A percentile compares a stretch with the other conserved stretches of the same genome.
These are phyloP conservation scores for Papilio elwesi DNA, from an alignment of 2,888 invertebrate species.

Conservation along the genomic window DNA sequence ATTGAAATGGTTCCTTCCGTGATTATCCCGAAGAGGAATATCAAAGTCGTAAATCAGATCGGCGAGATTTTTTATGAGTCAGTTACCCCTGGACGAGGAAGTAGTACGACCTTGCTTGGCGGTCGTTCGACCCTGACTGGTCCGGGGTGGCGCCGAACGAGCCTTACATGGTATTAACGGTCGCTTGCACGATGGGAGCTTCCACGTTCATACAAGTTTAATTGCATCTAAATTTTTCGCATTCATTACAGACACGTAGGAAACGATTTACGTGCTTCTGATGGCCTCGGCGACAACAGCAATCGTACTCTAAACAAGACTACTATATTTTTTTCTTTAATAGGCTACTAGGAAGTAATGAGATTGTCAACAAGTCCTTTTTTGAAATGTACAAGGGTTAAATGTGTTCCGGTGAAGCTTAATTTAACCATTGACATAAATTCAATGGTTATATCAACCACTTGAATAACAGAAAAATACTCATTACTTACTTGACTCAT, in stretches of 20 bases:
- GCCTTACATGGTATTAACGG: slow-evolving; percentile 59
- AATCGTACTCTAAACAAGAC: slow-evolving; percentile 14
- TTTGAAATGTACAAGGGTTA: slow-evolving; percentile 19
- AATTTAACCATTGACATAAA: too few relatives aligned
- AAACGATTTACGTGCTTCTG: slow-evolving; percentile 45
- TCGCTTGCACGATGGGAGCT: slow-evolving; percentile 49
- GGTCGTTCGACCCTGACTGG: slow-evolving; percentile 56
- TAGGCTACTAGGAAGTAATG: slow-evolving; percentile 33
- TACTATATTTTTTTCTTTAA: slow-evolving; percentile 21
- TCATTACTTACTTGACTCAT: too few relatives aligned
- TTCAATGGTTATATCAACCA: too few relatives aligned
- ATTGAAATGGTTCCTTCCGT: slow-evolving; percentile 59
- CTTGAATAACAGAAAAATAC: too few relatives aligned
- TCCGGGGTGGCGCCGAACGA: slow-evolving; percentile 57
- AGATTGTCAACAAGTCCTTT: slow-evolving; percentile 34
- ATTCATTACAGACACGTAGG: slow-evolving; percentile 49
- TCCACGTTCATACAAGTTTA: slow-evolving; percentile 40
- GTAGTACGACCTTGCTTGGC: slow-evolving; percentile 56
- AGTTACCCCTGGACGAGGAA: slow-evolving; percentile 64
- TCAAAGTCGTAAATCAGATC: slow-evolving; percentile 66
- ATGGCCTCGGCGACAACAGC: slow-evolving; percentile 14
- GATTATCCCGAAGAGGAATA: slow-evolving; percentile 54
- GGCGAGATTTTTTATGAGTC: slow-evolving; percentile 72
- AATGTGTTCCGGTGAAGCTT: slow-evolving; percentile 29
- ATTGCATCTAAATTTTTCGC: slow-evolving; percentile 64